Evolutionary conservation across 37 sponge, comb jelly and placozoan species (phyloP).

Genomic region (Hexactinellida sp.): DNA sequence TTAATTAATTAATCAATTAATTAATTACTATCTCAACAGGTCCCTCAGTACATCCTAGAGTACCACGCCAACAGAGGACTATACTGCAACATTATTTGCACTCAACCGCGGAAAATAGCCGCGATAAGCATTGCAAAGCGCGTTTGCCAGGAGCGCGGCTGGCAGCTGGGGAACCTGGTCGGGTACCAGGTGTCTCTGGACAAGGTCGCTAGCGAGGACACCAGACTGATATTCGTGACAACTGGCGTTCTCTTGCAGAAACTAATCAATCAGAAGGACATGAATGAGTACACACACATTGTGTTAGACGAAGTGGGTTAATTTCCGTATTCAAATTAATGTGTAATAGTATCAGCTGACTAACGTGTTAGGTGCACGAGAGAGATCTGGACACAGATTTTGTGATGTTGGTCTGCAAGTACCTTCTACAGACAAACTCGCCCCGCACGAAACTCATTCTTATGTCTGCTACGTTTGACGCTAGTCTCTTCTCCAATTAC

Average conservation of each 20-base stretch:
- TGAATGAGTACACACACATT: constrained; percentile 89
- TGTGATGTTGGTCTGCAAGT: constrained; percentile 64
- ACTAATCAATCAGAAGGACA: constrained; percentile 53
- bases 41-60: constrained; percentile 79
- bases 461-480: constrained; percentile 90
- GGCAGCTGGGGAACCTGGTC: constrained; percentile 73
- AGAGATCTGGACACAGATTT: constrained; percentile 86
- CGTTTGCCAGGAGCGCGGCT: constrained; percentile 44
- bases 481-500: constrained; percentile 50
- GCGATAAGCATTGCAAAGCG: constrained; percentile 69
- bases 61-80: constrained; percentile 28
- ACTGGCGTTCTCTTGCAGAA: constrained; percentile 83
- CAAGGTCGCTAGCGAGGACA: constrained; percentile 54
- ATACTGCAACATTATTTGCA: constrained; percentile 89
- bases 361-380: constrained; percentile 55
- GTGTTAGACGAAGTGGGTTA: constrained; percentile 77
- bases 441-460: constrained; percentile 57
- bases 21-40: neutral
- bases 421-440: constrained; percentile 68
- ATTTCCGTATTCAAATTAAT: neutral
- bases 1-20: too few relatives aligned
- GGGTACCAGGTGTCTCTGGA: constrained; percentile 89
- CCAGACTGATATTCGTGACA: constrained; percentile 75
- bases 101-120: constrained; percentile 84
- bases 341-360: neutral